Evolutionary conservation across 2,888 invertebrate species (phyloP).

Genomic region (Dynastes maya): DNA sequence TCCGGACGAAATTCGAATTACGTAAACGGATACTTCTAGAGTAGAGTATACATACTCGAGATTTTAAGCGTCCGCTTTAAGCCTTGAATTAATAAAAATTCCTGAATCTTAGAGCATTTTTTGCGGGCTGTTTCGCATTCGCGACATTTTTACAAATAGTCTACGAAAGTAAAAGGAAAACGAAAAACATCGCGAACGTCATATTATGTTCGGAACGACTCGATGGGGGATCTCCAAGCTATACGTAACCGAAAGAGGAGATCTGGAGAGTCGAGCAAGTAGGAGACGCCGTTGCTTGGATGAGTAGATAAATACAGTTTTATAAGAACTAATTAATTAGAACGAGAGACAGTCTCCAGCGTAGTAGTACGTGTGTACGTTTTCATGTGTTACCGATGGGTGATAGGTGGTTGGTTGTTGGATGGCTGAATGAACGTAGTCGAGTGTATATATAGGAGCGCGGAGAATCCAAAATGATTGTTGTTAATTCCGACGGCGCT

Average conservation of each 20-base stretch:
- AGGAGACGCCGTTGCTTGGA: conserved; percentile 23
- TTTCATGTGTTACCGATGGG: conserved; percentile 46
- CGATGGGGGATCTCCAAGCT: neutral
- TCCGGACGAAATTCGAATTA: neutral
- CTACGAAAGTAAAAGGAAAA: conserved; percentile 22
- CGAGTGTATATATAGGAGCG: conserved; percentile 29
- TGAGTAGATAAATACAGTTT: conserved; percentile 49
- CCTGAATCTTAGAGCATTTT: conserved; percentile 14
- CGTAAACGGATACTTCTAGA: neutral
- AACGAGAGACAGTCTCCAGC: conserved; percentile 19
- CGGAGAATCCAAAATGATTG: conserved; percentile 49
- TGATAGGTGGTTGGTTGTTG: conserved; percentile 7
- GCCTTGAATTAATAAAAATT: neutral
- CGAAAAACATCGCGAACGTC: conserved; percentile 31
- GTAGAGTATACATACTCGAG: too few relatives aligned
- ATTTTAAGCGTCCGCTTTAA: too few relatives aligned
- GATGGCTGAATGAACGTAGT: conserved; percentile 27
- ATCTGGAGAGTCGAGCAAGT: conserved; percentile 28
- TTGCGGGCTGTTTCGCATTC: conserved; percentile 10
- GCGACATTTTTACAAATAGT: conserved; percentile 24
- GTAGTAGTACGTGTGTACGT: conserved; percentile 19
- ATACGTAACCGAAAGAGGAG: conserved; percentile 4
- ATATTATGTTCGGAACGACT: conserved; percentile 16
- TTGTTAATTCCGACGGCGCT: conserved; percentile 49
- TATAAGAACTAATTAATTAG: conserved; percentile 50